Evolutionary conservation across 2,888 invertebrate species (phyloP).

Genomic region (Creontiades dilutus): DNA sequence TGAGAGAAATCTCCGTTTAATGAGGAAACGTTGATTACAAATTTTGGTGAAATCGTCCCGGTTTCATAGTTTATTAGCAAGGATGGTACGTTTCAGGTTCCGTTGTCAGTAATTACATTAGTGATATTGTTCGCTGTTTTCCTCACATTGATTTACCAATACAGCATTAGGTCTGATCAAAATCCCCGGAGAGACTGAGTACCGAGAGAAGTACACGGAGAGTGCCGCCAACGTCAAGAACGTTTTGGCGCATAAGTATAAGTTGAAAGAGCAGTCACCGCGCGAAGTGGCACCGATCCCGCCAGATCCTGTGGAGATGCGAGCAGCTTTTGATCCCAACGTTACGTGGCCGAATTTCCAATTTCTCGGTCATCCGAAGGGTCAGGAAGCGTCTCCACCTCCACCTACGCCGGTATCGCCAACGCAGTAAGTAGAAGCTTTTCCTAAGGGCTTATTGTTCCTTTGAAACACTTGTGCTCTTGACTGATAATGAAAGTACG

Average conservation of each 20-base stretch:
- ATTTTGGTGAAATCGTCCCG: too few species aligned
- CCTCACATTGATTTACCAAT: background rate
- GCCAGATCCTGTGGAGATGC: background rate
- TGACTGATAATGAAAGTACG: too few species aligned
- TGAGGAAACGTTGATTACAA: too few species aligned
- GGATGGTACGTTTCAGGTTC: too few species aligned
- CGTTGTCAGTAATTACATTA: too few species aligned
- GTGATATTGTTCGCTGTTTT: background rate
- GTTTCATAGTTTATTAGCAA: too few species aligned
- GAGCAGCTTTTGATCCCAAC: slow-evolving; percentile 11
- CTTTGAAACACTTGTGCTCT: too few species aligned
- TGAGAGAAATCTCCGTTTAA: too few species aligned
- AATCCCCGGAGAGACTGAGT: slow-evolving; percentile 51
- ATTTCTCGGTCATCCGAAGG: slow-evolving; percentile 53
- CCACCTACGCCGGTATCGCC: background rate
- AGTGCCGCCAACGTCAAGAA: slow-evolving; percentile 1
- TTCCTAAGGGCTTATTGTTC: too few species aligned
- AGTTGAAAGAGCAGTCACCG: background rate
- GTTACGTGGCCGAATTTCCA: slow-evolving; percentile 48
- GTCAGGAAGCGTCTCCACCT: background rate
- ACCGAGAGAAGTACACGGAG: slow-evolving; percentile 54
- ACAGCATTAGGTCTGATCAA: slow-evolving; percentile 5
- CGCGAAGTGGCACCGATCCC: background rate
- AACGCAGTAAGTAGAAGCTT: background rate
- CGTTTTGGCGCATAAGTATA: background rate